Base-by-base conservation (phyloP, 2,113 vertebrate species). In the Cinclus cinclus region DNA sequence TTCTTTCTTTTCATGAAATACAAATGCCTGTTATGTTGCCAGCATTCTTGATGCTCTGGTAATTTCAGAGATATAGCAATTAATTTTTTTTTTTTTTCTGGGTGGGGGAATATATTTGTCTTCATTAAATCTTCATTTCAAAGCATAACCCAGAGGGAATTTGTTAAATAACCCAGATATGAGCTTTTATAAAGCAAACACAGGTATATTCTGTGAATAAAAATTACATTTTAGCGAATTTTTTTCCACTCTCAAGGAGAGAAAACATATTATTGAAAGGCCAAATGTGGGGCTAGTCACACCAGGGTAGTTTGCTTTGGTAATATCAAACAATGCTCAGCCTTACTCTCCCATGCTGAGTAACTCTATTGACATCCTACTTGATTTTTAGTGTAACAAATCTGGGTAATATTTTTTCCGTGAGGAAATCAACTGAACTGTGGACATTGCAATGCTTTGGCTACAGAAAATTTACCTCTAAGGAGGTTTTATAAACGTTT, bases 61-160 rank as follows among this genome's bases (percentile, higher is more conserved):
- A 88, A 59, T 83, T 59, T 81, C 60, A 81, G 64, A 85, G 25
- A 88, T 88, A 80, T 1, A 83, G 64, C 75, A 94, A 93, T 95
- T 96, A 93, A 90, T 87, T 53, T 68, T 37, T 49, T 84, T 89
- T 41, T 49, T 84, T 89, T 92, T 95, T 89, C 62, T 71, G 47
- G 62, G 33, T 83, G 68, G 56, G 60, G 88, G 65, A 90, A 71
- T 91, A 53, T 88, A 92, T 94, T 88, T 95, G 50, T 95, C 89
- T 87, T 90, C 90, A 93, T 93, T 93, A 94, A 96, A 90, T 88
- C 56, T 77, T 94, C 42, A 90, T 95, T 96, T 96, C 79, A 78
- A 91, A 93, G 71, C 10, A 9, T 53, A 83, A 87, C 79, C 88
- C 14, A 1, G 55, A 53, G 83, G 69, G 68, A 93, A 10, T 71